Evolutionary conservation across 2,113 vertebrate species (phyloP).

Genomic region (Cynocephalus volans): DNA sequence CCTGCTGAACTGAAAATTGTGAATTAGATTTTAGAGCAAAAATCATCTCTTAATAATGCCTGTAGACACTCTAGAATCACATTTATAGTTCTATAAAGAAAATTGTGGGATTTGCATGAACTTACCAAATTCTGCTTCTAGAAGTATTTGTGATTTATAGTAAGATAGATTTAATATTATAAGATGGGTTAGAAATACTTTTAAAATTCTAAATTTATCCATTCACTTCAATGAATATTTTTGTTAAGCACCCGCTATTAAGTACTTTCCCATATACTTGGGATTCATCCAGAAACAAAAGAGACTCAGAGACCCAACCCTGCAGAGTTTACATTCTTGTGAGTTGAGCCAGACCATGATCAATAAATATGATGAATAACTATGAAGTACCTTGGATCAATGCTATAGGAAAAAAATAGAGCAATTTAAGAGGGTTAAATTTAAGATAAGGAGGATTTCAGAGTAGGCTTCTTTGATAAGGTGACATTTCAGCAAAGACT

Average conservation of each 20-base stretch:
- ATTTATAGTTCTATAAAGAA: not conserved
- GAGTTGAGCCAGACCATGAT: not conserved
- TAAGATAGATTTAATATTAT: not conserved
- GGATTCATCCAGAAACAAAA: not conserved
- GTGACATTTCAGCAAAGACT: not conserved
- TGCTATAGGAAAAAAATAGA: not conserved
- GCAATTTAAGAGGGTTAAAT: not conserved
- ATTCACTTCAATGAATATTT: not conserved
- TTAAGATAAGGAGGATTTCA: no score
- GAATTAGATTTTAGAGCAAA: not conserved
- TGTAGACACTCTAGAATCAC: not conserved
- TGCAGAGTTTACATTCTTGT: not conserved
- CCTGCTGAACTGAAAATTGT: not conserved
- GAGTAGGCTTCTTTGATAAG: not conserved
- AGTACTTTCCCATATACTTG: not conserved
- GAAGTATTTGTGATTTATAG: not conserved
- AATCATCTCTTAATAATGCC: not conserved
- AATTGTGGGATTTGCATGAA: not conserved
- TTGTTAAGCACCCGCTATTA: not conserved
- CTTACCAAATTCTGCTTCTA: not conserved
- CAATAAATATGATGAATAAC: accelerated
- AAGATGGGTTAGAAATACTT: not conserved
- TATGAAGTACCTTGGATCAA: accelerated
- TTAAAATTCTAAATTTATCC: not conserved
- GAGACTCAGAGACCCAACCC: not conserved